Evolutionary conservation across 2,888 invertebrate species (phyloP).

Genomic region (Brenthis daphne): DNA sequence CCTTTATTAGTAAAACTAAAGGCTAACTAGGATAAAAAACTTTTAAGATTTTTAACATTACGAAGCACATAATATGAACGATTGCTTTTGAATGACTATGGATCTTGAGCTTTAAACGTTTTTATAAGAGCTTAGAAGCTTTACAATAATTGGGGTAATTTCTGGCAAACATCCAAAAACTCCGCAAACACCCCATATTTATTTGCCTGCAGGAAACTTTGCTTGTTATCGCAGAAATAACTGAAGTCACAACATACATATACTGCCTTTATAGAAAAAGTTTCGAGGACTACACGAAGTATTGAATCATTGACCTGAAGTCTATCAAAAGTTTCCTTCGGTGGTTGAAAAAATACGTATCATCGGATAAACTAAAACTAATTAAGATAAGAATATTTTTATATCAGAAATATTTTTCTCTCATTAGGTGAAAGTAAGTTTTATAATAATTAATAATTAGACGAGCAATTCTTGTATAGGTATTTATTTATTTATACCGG

Average conservation of each 20-base stretch:
- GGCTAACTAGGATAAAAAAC: no score
- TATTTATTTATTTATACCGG: no score
- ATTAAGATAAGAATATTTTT: neutral
- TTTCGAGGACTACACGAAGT: constrained; percentile 60
- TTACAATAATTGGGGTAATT: constrained; percentile 36
- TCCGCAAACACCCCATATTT: constrained; percentile 50
- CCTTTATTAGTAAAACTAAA: no score
- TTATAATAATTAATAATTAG: no score
- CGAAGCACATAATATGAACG: no score
- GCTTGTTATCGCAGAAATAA: constrained; percentile 77
- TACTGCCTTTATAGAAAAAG: constrained; percentile 69
- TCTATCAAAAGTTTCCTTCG: constrained; percentile 32
- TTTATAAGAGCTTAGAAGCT: constrained; percentile 10
- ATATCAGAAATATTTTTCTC: no score
- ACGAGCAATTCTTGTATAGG: no score
- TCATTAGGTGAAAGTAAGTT: no score
- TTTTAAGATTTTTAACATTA: no score
- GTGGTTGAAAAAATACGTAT: constrained; percentile 29
- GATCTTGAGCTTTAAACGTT: neutral
- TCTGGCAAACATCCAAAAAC: constrained; percentile 52
- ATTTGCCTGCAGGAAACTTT: constrained; percentile 64
- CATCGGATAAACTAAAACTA: constrained; percentile 7
- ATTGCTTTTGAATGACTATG: neutral
- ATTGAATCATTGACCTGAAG: constrained; percentile 50
- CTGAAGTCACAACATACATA: constrained; percentile 66